These are phyloP conservation scores for Andrena praecox DNA, from an alignment of 2,888 invertebrate genomes.

Conservation along the genomic window DNA sequence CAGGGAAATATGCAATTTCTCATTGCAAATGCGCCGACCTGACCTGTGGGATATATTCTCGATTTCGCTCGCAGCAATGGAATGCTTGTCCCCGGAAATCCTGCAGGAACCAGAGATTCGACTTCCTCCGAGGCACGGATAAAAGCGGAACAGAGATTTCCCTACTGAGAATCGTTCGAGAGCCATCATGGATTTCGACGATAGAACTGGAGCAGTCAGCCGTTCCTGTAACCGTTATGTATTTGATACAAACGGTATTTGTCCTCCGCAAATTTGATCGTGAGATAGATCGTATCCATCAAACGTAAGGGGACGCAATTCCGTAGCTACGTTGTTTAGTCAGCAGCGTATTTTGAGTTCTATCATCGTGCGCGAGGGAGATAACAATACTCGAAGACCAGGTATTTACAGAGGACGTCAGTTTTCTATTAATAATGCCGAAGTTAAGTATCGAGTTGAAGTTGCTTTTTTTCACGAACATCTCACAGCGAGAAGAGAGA, in stretches of 20 bases:
- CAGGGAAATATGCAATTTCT: conserved; percentile 47
- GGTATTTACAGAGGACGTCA: not conserved
- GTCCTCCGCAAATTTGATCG: conserved; percentile 55
- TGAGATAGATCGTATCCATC: conserved; percentile 28
- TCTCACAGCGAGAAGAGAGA: too few species aligned
- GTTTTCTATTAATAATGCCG: not conserved
- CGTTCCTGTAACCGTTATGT: conserved; percentile 29
- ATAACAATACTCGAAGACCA: not conserved
- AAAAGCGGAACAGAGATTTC: conserved; percentile 48
- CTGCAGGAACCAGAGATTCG: conserved; percentile 48
- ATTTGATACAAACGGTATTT: conserved; percentile 56
- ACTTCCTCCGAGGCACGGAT: conserved; percentile 44
- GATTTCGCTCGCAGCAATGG: conserved; percentile 47
- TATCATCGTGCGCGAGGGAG: not conserved
- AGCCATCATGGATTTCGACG: conserved; percentile 36
- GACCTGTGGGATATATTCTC: conserved; percentile 49
- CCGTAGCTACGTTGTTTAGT: conserved; percentile 13
- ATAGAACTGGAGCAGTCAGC: conserved; percentile 26
- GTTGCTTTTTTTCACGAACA: too few species aligned
- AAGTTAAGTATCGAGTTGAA: not conserved
- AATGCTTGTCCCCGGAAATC: conserved; percentile 51
- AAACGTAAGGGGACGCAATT: conserved; percentile 29
- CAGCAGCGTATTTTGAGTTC: not conserved
- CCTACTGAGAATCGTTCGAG: conserved; percentile 49
- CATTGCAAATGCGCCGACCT: conserved; percentile 4